These are phyloP conservation scores for Ciconia boyciana DNA, from an alignment of 2,113 vertebrate genomes.

Conservation along the genomic window DNA sequence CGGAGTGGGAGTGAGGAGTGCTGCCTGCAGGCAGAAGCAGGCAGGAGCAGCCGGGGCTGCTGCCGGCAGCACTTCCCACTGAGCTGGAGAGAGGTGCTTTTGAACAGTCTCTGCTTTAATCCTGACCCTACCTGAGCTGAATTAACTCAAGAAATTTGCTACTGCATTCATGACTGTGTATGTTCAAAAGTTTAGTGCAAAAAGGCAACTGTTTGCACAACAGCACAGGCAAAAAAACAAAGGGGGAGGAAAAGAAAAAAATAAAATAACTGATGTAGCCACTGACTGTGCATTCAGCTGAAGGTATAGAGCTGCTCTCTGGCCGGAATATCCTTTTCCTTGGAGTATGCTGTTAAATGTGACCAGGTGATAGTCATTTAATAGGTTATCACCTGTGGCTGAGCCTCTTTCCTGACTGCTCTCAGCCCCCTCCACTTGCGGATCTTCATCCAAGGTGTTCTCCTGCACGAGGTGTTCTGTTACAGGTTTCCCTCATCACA, in stretches of 20 bases:
- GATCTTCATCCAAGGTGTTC: neutral
- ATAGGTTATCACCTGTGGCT: neutral
- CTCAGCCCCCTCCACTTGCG: fast-evolving
- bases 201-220: neutral
- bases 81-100: neutral
- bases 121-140: neutral
- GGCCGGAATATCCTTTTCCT: neutral
- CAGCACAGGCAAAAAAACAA: neutral
- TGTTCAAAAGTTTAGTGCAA: neutral
- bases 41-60: neutral
- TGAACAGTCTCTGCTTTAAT: neutral
- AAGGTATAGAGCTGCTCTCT: neutral
- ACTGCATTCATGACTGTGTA: neutral
- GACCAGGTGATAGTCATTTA: neutral
- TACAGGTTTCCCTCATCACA: neutral
- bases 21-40: neutral
- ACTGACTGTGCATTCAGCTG: neutral
- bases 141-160: neutral
- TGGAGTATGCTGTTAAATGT: neutral
- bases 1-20: neutral
- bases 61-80: neutral
- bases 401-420: neutral
- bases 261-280: neutral
- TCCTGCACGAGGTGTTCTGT: neutral
- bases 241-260: neutral